Percentiles rank a stretch among this genome's conserved stretches.
Conservation (phyloP, 2,888 invertebrate genomes). For the Deilephila elpenor region DNA sequence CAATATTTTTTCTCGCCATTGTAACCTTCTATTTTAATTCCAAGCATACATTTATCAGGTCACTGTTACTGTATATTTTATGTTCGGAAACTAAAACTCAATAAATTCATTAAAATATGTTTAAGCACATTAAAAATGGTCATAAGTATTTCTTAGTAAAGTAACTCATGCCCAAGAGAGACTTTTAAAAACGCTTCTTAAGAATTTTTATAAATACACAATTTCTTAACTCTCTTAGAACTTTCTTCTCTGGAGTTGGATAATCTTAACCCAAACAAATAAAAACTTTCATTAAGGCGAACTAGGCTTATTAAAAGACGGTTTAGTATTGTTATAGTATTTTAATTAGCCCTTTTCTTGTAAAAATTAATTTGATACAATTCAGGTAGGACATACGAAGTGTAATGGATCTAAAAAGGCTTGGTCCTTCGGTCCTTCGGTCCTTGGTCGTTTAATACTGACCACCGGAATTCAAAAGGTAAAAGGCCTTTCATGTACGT, state of each 20-base stretch:
- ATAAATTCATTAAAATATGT: no score
- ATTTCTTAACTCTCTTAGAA: background rate
- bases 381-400: background rate
- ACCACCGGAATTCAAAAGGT: background rate
- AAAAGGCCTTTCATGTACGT: background rate
- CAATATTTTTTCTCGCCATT: no score
- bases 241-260: background rate
- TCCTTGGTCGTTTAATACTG: no score
- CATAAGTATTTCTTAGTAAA: background rate
- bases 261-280: background rate
- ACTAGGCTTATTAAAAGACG: background rate
- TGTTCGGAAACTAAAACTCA: no score
- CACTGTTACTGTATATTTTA: no score
- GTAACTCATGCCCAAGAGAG: no score
- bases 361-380: background rate
- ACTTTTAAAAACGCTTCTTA: background rate
- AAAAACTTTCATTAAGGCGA: background rate
- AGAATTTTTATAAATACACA: background rate
- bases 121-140: background rate
- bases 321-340: background rate
- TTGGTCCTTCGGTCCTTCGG: no score
- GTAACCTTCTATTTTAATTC: no score
- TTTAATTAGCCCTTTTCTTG: background rate
- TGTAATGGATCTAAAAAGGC: background rate
- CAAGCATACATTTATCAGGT: no score